phyloP scores from a whole-genome alignment of 1,140 invertebrate species.

The Homarus americanus region DNA sequence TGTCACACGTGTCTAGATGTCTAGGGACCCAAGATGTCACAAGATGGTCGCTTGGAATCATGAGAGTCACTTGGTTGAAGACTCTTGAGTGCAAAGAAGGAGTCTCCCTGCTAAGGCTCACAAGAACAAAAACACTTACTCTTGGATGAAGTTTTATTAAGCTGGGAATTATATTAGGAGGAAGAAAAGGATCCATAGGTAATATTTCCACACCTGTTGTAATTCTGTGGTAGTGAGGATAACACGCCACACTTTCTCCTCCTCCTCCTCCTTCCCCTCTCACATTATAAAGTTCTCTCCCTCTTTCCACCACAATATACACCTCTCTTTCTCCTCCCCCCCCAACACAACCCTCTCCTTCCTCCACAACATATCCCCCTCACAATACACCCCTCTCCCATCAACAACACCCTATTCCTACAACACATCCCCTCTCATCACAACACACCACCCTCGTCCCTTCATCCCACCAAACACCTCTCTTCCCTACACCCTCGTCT shows the following conservation, averaged over 20 bases:
- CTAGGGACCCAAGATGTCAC: too few species aligned
- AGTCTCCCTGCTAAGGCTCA: neutral
- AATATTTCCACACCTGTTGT: too few species aligned
- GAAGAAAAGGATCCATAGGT: too few species aligned
- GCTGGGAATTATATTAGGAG: too few species aligned
- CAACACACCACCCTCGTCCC: neutral
- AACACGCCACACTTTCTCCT: neutral
- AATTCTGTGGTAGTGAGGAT: constrained; percentile 1
- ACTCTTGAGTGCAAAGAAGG: neutral
- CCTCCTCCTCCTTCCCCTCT: constrained; percentile 2
- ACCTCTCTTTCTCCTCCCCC: too few species aligned
- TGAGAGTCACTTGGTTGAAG: neutral
- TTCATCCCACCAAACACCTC: too few species aligned
- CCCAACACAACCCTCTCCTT: too few species aligned
- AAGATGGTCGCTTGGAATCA: too few species aligned
- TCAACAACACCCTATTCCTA: neutral
- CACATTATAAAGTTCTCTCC: neutral
- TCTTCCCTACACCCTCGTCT: too few species aligned
- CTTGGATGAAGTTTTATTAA: neutral
- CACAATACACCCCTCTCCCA: neutral
- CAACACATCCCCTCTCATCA: neutral
- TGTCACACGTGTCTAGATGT: too few species aligned
- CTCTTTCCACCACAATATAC: too few species aligned
- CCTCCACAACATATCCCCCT: too few species aligned
- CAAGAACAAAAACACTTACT: neutral